phyloP scores from a whole-genome alignment of 2,888 invertebrate species.

The Amiota minor region DNA sequence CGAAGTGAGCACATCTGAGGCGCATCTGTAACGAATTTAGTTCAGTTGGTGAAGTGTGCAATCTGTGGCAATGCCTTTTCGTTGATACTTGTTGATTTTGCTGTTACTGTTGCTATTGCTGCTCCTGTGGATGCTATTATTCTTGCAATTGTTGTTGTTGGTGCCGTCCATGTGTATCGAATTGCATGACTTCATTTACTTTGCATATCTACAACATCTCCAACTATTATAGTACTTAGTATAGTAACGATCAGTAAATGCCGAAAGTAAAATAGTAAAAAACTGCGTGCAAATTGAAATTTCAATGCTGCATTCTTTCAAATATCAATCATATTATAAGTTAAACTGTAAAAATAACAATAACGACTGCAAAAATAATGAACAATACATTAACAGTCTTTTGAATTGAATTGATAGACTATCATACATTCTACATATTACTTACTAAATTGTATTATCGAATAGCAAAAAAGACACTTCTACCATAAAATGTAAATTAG shows the following conservation, averaged over 20 bases:
- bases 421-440: too few species aligned
- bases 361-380: too few species aligned
- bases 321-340: background rate
- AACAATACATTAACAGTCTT: too few species aligned
- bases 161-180: constrained; percentile 11
- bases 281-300: constrained; percentile 41
- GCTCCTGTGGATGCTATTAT: background rate
- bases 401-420: too few species aligned
- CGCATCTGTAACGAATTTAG: constrained; percentile 61
- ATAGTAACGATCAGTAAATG: constrained; percentile 15
- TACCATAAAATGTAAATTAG: too few species aligned
- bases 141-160: constrained; percentile 10
- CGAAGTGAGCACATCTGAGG: constrained; percentile 25
- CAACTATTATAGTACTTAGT: background rate
- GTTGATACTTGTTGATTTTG: constrained; percentile 48
- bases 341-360: background rate
- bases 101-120: background rate
- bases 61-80: constrained; percentile 28
- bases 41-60: constrained; percentile 38
- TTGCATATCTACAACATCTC: constrained; percentile 7
- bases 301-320: constrained; percentile 27
- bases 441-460: too few species aligned
- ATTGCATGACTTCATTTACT: constrained; percentile 24
- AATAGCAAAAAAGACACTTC: too few species aligned
- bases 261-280: constrained; percentile 6